Percentiles rank a stretch among this genome's conserved stretches.
These are phyloP conservation scores for Athrips mouffetella DNA, from an alignment of 2,888 invertebrate species.

Conservation along the genomic window DNA sequence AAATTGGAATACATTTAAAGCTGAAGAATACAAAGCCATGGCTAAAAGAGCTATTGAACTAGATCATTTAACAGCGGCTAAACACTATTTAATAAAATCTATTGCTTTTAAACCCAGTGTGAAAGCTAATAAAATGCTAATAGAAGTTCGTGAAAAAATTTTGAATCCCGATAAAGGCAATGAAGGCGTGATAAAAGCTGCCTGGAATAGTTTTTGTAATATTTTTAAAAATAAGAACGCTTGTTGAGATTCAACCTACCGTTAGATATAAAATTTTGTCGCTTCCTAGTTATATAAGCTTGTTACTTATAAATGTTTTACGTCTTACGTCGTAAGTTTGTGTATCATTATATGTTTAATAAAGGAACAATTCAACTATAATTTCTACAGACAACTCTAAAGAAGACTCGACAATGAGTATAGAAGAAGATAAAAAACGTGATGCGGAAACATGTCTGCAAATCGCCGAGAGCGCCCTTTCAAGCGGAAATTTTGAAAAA, in stretches of 20 bases:
- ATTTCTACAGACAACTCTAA: background rate
- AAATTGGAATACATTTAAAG: background rate
- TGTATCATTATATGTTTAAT: no score
- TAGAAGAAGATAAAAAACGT: background rate
- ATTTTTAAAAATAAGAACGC: no score
- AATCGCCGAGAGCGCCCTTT: constrained; percentile 66
- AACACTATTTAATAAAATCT: background rate
- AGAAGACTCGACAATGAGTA: background rate
- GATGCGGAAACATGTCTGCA: constrained; percentile 86
- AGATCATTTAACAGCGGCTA: background rate
- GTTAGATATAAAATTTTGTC: no score
- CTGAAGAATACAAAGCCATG: background rate
- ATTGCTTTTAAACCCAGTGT: background rate
- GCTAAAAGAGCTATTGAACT: no score
- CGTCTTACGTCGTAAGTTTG: no score
- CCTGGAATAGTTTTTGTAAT: background rate
- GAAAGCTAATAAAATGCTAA: background rate
- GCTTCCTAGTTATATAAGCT: no score
- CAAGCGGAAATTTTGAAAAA: background rate
- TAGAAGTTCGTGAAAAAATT: background rate
- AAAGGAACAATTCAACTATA: background rate
- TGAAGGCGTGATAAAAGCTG: background rate
- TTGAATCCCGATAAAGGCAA: background rate
- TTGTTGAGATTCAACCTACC: no score
- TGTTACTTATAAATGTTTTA: no score